Evolutionary conservation across 2,888 invertebrate species (phyloP).

Genomic region (Plebejus argus): DNA sequence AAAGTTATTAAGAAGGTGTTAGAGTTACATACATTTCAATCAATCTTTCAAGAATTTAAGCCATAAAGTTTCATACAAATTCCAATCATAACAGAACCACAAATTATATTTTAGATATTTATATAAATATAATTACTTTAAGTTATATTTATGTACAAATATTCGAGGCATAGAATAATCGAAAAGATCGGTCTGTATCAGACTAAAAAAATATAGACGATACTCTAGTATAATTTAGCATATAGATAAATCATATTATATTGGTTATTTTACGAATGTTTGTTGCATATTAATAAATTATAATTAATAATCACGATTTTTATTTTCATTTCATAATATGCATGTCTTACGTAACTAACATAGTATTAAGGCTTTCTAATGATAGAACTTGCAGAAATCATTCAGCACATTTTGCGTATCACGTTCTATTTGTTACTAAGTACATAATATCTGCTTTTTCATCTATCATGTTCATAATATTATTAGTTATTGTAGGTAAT

Average conservation of each 20-base stretch:
- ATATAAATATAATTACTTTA: conserved; percentile 5
- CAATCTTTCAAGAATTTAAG: neutral
- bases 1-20: too few relatives aligned
- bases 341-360: neutral
- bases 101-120: neutral
- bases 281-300: conserved; percentile 49
- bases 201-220: conserved; percentile 48
- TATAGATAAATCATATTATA: conserved; percentile 26
- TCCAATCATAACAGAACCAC: neutral
- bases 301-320: conserved; percentile 45
- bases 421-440: too few relatives aligned
- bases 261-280: conserved; percentile 31
- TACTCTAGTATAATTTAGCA: conserved; percentile 35
- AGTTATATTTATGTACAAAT: conserved; percentile 47
- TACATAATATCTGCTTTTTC: neutral
- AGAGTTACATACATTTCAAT: too few relatives aligned
- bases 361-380: conserved; percentile 11
- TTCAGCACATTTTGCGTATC: neutral
- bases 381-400: neutral
- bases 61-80: neutral
- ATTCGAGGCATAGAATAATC: conserved; percentile 53
- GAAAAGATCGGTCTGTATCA: conserved; percentile 71
- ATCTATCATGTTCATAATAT: neutral
- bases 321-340: conserved; percentile 32
- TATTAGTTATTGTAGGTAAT: neutral